A percentile compares a stretch with the other conserved stretches of the same genome.
Conservation (phyloP, 1,140 invertebrate species). For the Philotrypesis tridentata region DNA sequence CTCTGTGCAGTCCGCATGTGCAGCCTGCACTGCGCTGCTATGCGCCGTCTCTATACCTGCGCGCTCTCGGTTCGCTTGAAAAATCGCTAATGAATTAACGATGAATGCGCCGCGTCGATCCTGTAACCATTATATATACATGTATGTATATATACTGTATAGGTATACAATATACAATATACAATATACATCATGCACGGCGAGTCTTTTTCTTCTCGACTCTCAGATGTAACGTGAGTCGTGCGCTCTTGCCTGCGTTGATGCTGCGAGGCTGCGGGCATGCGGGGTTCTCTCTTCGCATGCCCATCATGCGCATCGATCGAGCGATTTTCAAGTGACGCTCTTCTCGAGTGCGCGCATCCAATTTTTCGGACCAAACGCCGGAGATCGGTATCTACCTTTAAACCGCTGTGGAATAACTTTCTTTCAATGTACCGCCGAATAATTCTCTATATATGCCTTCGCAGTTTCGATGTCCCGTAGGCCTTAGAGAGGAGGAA, state of each 20-base stretch:
- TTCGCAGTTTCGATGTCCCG: background rate
- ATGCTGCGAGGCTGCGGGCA: background rate
- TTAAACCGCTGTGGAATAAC: background rate
- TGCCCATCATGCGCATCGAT: background rate
- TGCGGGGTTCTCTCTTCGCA: background rate
- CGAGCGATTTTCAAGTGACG: background rate
- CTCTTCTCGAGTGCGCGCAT: constrained; percentile 12
- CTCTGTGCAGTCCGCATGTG: background rate
- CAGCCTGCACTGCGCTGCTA: too few species aligned
- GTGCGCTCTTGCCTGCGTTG: background rate
- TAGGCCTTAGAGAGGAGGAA: background rate
- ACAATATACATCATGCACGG: too few species aligned
- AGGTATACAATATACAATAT: too few species aligned
- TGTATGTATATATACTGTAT: too few species aligned
- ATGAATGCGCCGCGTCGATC: constrained; percentile 25
- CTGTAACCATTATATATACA: background rate
- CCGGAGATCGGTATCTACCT: too few species aligned
- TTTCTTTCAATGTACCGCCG: background rate
- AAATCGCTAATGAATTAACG: constrained; percentile 50
- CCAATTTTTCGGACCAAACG: constrained; percentile 32
- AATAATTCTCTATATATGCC: too few species aligned
- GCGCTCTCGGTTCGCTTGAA: background rate
- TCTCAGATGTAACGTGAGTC: background rate
- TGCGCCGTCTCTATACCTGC: background rate
- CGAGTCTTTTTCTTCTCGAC: background rate